These are phyloP conservation scores for Palythoa caribaeorum DNA, from an alignment of 92 coral and sea anemone species.

Conservation along the genomic window DNA sequence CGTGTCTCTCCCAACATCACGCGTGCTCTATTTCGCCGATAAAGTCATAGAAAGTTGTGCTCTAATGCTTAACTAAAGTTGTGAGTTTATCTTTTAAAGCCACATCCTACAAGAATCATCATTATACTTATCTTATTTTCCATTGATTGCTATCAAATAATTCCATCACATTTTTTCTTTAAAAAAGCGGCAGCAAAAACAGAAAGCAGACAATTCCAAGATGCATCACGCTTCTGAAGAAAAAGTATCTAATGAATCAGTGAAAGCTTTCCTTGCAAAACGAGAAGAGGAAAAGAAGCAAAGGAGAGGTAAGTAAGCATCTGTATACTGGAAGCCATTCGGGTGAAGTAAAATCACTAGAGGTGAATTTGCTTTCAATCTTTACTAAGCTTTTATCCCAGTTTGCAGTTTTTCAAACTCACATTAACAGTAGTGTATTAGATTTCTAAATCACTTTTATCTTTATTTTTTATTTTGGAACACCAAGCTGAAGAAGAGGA, in stretches of 20 bases:
- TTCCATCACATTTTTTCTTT: background rate
- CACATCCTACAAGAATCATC: background rate
- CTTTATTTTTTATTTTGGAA: background rate
- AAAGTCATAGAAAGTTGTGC: no score
- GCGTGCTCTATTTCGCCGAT: no score
- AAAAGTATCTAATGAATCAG: slow-evolving; percentile 80
- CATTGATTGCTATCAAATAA: background rate
- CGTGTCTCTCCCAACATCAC: no score
- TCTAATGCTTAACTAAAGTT: no score
- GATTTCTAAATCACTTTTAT: no score
- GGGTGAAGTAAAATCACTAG: no score
- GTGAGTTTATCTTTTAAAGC: no score
- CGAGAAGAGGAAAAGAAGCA: slow-evolving; percentile 77
- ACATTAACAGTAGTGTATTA: background rate
- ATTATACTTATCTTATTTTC: background rate
- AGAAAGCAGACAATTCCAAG: slow-evolving; percentile 54
- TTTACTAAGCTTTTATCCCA: background rate
- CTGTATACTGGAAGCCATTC: background rate
- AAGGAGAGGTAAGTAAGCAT: slow-evolving; percentile 75
- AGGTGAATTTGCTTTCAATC: no score
- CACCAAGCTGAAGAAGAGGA: slow-evolving; percentile 82
- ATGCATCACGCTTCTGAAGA: slow-evolving; percentile 30
- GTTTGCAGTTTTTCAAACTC: background rate
- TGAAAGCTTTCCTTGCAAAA: slow-evolving; percentile 80
- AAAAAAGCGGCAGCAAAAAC: slow-evolving; percentile 29